Base-by-base conservation (phyloP, 2,888 invertebrate genomes). In the Gymnocheta viridis region DNA sequence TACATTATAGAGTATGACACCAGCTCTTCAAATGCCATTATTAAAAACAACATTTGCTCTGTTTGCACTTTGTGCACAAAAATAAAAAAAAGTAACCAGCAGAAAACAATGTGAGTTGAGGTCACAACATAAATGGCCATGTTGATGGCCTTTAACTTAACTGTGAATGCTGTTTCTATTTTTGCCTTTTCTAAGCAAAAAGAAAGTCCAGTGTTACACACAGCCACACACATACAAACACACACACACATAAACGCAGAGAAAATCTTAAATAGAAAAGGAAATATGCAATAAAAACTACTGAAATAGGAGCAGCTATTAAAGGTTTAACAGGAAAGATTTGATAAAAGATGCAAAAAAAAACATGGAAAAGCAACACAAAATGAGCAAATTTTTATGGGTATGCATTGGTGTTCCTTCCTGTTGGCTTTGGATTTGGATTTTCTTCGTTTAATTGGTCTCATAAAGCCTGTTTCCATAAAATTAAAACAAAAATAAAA, bases 111-210 rank as follows among this genome's bases (percentile, higher is more conserved):
- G 29, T 41, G 41, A 56, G 41, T 38, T 27, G 54, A 44, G 41
- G 56, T 54, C 70, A 70, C 41, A 56, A 70, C 70, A 54, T 10
- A 70, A 54, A 70, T 38, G 38, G 56, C 29, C 70, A 56, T 29
- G 24, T 41, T 44, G 38, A 14, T 44, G 47, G 54, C 69, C 67
- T 51, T 67, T 38, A 54, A 10, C 22, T 51, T 49, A 2, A 14
- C 10, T 27, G 41, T 56, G 14, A 27, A 10, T 41, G 10, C 3
- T 56, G 6, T 67, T 38, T 6, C 24, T 54, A 17, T n/a, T 7
- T 54, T 41, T 54, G 27, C 19, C 41, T 44, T 19, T 41, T n/a
- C 0, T 17, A 56, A 66, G 32, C 19, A n/a, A 47, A 38, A 24
- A 54, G 47, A 70, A 70, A 56, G 70, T 67, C 35, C 10, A 67